Percentiles rank a stretch among this genome's conserved stretches.
Conservation (phyloP, 2,888 invertebrate genomes). For the Hirtodrosophila histrioides region DNA sequence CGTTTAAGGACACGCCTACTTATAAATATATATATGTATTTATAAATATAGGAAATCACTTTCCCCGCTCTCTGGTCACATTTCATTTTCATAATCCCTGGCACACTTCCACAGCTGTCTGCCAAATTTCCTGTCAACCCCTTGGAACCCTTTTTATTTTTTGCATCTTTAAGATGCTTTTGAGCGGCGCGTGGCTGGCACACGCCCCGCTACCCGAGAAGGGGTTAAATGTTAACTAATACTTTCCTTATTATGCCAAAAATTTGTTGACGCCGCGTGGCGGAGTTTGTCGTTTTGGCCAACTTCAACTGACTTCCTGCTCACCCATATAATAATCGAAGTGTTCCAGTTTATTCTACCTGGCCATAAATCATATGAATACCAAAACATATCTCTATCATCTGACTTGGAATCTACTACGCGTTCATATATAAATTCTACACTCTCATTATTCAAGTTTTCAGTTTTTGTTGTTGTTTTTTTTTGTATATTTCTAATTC, state of each 20-base stretch:
- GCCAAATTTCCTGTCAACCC: constrained; percentile 44
- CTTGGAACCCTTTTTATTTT: constrained; percentile 32
- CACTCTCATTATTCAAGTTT: constrained; percentile 40
- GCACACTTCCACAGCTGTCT: constrained; percentile 57
- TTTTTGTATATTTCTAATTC: constrained; percentile 12
- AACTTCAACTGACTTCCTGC: constrained; percentile 47
- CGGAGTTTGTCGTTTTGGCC: constrained; percentile 28
- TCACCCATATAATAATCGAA: neutral
- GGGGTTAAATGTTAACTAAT: constrained; percentile 77
- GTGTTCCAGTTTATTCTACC: constrained; percentile 42
- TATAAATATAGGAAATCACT: constrained; percentile 24
- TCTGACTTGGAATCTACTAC: neutral
- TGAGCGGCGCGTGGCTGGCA: constrained; percentile 73
- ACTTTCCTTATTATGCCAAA: constrained; percentile 60
- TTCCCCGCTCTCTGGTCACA: constrained; percentile 30
- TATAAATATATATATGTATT: too few relatives aligned
- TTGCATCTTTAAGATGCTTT: constrained; percentile 62
- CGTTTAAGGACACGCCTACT: constrained; percentile 31
- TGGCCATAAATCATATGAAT: constrained; percentile 63
- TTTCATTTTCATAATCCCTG: constrained; percentile 65
- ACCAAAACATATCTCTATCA: constrained; percentile 33
- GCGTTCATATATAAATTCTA: constrained; percentile 13
- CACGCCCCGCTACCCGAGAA: constrained; percentile 47
- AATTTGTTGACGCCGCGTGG: constrained; percentile 56
- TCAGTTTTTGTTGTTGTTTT: constrained; percentile 1